A percentile compares a stretch with the other conserved stretches of the same genome.
Evolutionary conservation across 2,888 invertebrate genomes (phyloP).

Genomic region (Pristionchus arcanus): DNA sequence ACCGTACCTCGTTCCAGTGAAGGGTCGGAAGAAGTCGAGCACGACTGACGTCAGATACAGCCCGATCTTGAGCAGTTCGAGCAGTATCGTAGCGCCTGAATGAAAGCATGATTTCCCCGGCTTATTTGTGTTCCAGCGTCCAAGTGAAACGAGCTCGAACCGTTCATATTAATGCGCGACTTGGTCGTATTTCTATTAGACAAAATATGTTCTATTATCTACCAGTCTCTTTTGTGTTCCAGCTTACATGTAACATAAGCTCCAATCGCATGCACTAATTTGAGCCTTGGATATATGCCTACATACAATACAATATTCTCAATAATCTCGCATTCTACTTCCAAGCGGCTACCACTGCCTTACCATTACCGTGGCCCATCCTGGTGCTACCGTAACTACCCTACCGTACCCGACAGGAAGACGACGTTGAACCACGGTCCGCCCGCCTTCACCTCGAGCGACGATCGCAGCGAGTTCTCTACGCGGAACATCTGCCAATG

Average conservation of each 20-base stretch:
- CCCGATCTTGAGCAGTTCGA: slow-evolving; percentile 75
- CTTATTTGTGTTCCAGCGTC: no score
- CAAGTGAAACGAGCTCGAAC: no score
- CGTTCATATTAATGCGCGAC: no score
- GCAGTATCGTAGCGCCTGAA: slow-evolving; percentile 66
- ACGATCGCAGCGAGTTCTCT: slow-evolving; percentile 63
- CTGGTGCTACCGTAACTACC: no score
- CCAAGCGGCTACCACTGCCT: no score
- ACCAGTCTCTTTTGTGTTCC: neutral
- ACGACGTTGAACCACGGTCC: slow-evolving; percentile 57
- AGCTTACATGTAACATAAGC: no score
- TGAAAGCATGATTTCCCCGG: neutral
- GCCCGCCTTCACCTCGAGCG: slow-evolving; percentile 60
- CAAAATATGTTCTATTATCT: no score
- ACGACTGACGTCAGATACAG: slow-evolving; percentile 74
- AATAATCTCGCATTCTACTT: no score
- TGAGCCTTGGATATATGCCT: no score
- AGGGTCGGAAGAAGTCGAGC: slow-evolving; percentile 72
- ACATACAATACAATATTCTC: neutral
- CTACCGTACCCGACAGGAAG: slow-evolving; percentile 57
- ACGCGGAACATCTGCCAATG: slow-evolving; percentile 64
- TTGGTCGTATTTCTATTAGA: no score
- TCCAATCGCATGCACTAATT: no score
- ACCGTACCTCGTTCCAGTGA: slow-evolving; percentile 72
- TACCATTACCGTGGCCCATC: no score